Evolutionary conservation across 1,140 invertebrate species (phyloP).

Genomic region (Augochlora pura): DNA sequence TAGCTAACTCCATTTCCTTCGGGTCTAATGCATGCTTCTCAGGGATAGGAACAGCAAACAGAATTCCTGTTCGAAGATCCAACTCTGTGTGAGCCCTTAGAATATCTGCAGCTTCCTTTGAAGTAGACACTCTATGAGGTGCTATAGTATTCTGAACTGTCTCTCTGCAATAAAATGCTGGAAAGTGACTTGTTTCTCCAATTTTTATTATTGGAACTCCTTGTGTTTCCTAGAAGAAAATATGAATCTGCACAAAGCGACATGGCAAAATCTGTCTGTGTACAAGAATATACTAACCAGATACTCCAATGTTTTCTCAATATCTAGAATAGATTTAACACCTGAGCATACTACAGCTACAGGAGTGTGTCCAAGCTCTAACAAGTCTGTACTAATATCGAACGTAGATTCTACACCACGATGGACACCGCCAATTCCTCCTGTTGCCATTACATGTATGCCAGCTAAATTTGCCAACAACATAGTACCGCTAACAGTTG

Average conservation of each 20-base stretch:
- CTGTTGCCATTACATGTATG: conserved; percentile 97
- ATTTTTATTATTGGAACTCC: conserved; percentile 94
- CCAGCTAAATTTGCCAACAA: conserved; percentile 89
- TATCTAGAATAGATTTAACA: conserved; percentile 98
- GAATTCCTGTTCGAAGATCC: conserved; percentile 87
- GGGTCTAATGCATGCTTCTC: conserved; percentile 84
- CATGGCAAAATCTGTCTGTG: background rate
- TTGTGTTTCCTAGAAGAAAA: conserved; percentile 89
- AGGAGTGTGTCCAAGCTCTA: conserved; percentile 92
- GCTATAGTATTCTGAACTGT: conserved; percentile 84
- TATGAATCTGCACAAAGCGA: background rate
- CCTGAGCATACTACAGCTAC: conserved; percentile 96
- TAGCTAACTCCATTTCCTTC: conserved; percentile 84
- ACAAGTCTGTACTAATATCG: conserved; percentile 97
- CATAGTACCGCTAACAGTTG: conserved; percentile 97
- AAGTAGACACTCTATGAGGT: conserved; percentile 84
- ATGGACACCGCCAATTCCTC: conserved; percentile 96
- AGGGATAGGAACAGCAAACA: conserved; percentile 96
- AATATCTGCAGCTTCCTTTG: conserved; percentile 87
- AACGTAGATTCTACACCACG: conserved; percentile 90
- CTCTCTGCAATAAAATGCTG: conserved; percentile 92
- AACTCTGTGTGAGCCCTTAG: conserved; percentile 83
- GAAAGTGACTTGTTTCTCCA: conserved; percentile 85
- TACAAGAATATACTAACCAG: conserved; percentile 83
- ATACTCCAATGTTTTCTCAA: conserved; percentile 95